Evolutionary conservation across 2,113 vertebrate genomes (phyloP).

Genomic region (Rhinolophus ferrumequinum): DNA sequence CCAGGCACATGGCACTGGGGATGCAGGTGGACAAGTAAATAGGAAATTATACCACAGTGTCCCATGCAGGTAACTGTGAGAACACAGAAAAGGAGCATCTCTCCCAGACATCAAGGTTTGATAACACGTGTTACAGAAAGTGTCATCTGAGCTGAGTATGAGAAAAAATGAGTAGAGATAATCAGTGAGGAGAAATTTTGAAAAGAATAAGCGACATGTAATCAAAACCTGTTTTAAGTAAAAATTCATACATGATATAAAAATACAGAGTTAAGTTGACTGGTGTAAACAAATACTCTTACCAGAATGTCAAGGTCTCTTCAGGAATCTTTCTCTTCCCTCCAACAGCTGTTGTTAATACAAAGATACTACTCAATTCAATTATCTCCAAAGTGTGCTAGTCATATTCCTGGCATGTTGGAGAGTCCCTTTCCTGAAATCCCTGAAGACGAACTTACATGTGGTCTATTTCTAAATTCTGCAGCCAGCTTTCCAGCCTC

Average conservation of each 20-base stretch:
- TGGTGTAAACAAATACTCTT: neutral
- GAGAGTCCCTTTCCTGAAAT: neutral
- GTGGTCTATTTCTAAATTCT: conserved; percentile 12
- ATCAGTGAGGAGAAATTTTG: neutral
- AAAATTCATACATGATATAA: neutral
- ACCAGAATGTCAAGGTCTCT: neutral
- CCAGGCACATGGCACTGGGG: neutral
- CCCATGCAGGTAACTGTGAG: neutral
- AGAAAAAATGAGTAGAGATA: conserved; percentile 26
- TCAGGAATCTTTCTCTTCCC: neutral
- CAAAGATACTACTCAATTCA: neutral
- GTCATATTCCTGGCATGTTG: neutral
- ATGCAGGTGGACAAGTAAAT: neutral
- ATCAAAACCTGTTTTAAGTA: neutral
- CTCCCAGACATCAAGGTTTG: neutral
- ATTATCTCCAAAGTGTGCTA: neutral
- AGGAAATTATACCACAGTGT: neutral
- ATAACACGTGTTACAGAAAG: neutral
- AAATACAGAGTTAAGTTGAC: neutral
- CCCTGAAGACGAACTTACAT: neutral
- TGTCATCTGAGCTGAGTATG: neutral
- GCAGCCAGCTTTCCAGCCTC: neutral
- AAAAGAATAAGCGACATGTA: neutral
- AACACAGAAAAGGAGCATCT: neutral
- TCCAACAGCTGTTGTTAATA: conserved; percentile 10